These are phyloP conservation scores for Solea senegalensis DNA, from an alignment of 2,113 vertebrate genomes.

Conservation along the genomic window DNA sequence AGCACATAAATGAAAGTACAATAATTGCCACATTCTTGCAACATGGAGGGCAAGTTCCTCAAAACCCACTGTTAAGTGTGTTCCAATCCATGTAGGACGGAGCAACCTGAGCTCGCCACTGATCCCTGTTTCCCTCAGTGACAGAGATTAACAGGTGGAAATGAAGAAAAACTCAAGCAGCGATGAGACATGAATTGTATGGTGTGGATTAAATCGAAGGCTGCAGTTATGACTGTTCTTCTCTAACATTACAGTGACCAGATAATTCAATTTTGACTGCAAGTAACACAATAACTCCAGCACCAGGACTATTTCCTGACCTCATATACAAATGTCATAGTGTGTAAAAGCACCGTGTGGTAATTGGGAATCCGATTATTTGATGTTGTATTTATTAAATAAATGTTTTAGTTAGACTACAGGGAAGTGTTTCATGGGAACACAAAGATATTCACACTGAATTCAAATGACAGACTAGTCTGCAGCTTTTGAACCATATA, in stretches of 20 bases:
- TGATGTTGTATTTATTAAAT: no score
- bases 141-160: background rate
- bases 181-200: conserved; percentile 42
- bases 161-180: conserved; percentile 21
- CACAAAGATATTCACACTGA: no score
- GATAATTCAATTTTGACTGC: conserved; percentile 27
- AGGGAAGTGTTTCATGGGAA: no score
- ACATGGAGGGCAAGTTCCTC: no score
- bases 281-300: conserved; percentile 11
- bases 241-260: conserved; percentile 44
- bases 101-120: conserved; percentile 31
- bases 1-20: no score
- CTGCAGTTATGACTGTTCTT: conserved; percentile 46
- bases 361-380: no score
- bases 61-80: no score
- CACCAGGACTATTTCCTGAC: background rate
- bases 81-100: no score
- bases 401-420: no score
- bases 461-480: background rate
- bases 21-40: no score
- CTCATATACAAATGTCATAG: background rate
- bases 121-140: conserved; percentile 37
- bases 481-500: background rate
- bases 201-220: conserved; percentile 51
- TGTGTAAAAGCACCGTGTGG: no score